Evolutionary conservation across 1,140 invertebrate genomes (phyloP), one percentile per base, ranked within the genome.

Genomic region (Hycleus cichorii): DNA sequence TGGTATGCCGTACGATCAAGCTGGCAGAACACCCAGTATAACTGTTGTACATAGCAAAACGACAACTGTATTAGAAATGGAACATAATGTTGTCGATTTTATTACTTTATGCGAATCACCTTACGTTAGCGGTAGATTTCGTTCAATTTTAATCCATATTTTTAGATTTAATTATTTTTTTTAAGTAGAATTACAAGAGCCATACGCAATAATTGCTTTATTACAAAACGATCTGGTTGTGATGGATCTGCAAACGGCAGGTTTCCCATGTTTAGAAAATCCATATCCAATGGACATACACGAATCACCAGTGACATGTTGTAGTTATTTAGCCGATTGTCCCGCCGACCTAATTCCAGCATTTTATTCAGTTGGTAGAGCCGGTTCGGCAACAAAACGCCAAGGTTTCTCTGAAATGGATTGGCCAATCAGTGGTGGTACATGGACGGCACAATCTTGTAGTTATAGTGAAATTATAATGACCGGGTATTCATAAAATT

Each of bases 231-330:
- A 99, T 78, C 82, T 99, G 70, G 94, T 99, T 69, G 89, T 98
- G 62, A 94, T 99, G 74, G 97, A 99, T 79, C 82, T 99, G 65
- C 84, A 89, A 71, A 90, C 91, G 43, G 84, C 87, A 47, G 95
- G 95, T 70, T 99, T 97, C 80, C 95, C 97, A 10, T 97, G 94
- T 77, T 97, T 97, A 79, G 95, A 98, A 77, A 97, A 97, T 81
- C 97, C 96, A 45, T 98, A 99, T 81, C 91, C 96, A 43, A 98
- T 98, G 94, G 95, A 99, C 78, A 84, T 99, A 63, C 96, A 98
- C 77, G 95, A 98, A 78, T 95, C 93, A 51, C 90, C 94, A 38
- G 94, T 98, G 54, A 97, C 95, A 47, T 94, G 89, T 77, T 95
- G 95, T 76, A 85, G 87, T 53, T 98, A 98, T 80, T 87, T 97